These are phyloP conservation scores for Zeuzera pyrina DNA, from an alignment of 2,888 invertebrate species.

Conservation along the genomic window DNA sequence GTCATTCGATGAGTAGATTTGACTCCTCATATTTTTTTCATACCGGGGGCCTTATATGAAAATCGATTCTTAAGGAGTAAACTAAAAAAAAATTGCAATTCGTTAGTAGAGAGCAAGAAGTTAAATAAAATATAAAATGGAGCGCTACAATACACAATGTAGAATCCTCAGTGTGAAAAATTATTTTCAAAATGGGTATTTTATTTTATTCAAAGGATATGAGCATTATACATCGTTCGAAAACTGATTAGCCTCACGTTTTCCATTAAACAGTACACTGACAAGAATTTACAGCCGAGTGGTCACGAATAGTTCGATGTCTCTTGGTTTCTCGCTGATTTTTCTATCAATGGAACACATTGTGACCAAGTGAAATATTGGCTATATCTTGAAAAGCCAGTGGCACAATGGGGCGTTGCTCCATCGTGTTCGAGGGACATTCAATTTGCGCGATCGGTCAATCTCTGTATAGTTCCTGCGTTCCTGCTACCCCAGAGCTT, in stretches of 20 bases:
- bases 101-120: no score
- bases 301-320: constrained; percentile 16
- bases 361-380: constrained; percentile 47
- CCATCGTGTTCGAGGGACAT: constrained; percentile 50
- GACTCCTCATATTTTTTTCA: no score
- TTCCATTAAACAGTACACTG: neutral
- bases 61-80: no score
- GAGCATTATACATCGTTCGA: neutral
- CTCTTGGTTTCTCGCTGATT: constrained; percentile 18
- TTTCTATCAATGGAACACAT: constrained; percentile 28
- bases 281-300: constrained; percentile 14
- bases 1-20: no score
- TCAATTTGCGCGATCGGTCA: constrained; percentile 66
- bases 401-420: constrained; percentile 45
- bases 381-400: constrained; percentile 43
- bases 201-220: neutral
- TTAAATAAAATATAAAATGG: no score
- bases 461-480: constrained; percentile 48
- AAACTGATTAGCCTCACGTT: neutral
- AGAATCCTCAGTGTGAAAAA: no score
- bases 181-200: neutral
- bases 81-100: no score
- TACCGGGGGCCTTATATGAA: no score
- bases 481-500: constrained; percentile 43
- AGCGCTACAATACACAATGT: no score